A percentile compares a stretch with the other conserved stretches of the same genome.
Evolutionary conservation across 2,888 invertebrate genomes (phyloP).

Genomic region (Lycia hirtaria): DNA sequence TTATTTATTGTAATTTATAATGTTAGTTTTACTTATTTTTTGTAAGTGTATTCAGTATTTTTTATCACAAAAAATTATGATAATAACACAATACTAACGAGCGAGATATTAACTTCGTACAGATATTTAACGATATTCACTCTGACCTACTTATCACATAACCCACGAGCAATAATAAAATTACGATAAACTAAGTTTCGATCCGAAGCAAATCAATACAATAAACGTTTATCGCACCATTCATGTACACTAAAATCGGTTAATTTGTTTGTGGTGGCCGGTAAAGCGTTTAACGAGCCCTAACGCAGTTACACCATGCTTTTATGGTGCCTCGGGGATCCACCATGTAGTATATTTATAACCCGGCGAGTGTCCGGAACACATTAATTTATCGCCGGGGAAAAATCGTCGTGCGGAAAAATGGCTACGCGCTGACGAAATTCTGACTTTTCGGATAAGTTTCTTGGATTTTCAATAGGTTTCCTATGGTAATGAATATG

Average conservation of each 20-base stretch:
- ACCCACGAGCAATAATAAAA: conserved; percentile 12
- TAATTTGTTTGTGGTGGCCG: conserved; percentile 72
- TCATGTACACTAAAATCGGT: conserved; percentile 66
- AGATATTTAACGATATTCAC: too few relatives aligned
- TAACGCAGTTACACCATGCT: conserved; percentile 68
- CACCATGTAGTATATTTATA: conserved; percentile 55
- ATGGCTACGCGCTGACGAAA: conserved; percentile 19
- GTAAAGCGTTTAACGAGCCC: conserved; percentile 69
- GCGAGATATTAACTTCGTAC: too few relatives aligned
- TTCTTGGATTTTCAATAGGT: conserved; percentile 3
- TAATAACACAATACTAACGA: too few relatives aligned
- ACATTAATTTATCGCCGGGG: conserved; percentile 40
- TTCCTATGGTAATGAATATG: conserved; percentile 16
- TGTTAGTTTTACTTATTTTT: too few relatives aligned
- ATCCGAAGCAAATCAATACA: conserved; percentile 48
- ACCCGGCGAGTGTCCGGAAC: conserved; percentile 46
- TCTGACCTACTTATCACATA: too few relatives aligned
- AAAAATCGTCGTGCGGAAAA: conserved; percentile 11
- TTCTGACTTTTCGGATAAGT: conserved; percentile 4
- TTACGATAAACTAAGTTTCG: conserved; percentile 20
- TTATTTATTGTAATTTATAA: too few relatives aligned
- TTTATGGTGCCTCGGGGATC: conserved; percentile 69
- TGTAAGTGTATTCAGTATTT: too few relatives aligned
- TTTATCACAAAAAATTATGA: too few relatives aligned
- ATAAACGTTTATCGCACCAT: conserved; percentile 58